Conservation (phyloP, 1,140 invertebrate genomes). For the Leguminivora glycinivorella region DNA sequence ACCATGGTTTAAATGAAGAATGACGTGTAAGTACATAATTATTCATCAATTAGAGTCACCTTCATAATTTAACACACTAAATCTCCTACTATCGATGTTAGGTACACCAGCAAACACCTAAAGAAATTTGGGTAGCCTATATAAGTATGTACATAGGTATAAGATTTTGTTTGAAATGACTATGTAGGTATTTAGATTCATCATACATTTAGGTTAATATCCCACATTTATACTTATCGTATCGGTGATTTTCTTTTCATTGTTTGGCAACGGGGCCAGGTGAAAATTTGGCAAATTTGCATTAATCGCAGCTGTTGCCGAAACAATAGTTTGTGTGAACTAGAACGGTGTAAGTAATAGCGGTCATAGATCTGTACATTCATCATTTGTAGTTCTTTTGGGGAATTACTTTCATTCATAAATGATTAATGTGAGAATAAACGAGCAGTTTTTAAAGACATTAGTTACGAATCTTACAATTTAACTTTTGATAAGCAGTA, state of each 20-base stretch:
- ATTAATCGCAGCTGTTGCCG: slow-evolving; percentile 13
- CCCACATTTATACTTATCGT: background rate
- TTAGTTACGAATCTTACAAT: no score
- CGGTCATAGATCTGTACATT: slow-evolving; percentile 36
- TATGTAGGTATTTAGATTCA: background rate
- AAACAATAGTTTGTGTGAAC: slow-evolving; percentile 17
- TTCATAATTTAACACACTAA: no score
- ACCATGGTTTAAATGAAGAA: no score
- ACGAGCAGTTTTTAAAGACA: no score
- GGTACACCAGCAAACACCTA: no score
- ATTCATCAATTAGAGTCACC: no score
- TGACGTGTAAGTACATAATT: no score
- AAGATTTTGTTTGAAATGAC: background rate
- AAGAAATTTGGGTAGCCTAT: background rate
- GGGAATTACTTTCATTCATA: no score
- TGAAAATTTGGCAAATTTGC: slow-evolving; percentile 15
- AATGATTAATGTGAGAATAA: no score
- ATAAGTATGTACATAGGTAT: background rate
- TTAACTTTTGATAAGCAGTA: no score
- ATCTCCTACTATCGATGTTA: no score
- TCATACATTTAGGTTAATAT: slow-evolving; percentile 1
- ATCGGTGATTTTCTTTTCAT: background rate
- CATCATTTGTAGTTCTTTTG: slow-evolving; percentile 31
- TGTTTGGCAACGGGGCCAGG: slow-evolving; percentile 11
- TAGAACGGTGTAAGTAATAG: background rate